Percentiles rank a stretch among this genome's conserved stretches.
Evolutionary conservation across 2,113 vertebrate genomes (phyloP).

Genomic region (Corythoichthys haematopterus): DNA sequence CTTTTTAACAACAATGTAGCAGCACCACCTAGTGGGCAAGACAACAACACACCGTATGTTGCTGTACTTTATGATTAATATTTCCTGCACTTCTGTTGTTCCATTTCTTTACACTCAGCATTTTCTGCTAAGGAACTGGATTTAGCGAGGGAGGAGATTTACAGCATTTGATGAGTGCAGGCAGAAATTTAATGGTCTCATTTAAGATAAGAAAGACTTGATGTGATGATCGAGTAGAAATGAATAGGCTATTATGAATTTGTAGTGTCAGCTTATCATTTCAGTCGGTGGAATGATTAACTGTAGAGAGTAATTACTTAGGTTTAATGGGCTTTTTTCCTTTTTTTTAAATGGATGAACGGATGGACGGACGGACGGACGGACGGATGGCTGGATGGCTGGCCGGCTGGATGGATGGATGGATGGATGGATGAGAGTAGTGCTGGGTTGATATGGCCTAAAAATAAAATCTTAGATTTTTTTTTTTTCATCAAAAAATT

Average conservation of each 20-base stretch:
- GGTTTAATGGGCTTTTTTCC: background rate
- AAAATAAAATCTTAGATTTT: no score
- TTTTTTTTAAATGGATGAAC: background rate
- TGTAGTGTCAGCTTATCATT: background rate
- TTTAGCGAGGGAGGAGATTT: background rate
- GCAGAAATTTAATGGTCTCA: conserved; percentile 8
- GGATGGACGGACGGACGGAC: no score
- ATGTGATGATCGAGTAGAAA: background rate
- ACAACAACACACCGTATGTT: background rate
- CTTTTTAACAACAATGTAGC: conserved; percentile 1
- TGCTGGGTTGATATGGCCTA: no score
- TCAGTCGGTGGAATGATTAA: background rate
- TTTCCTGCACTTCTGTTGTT: no score
- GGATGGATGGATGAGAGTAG: no score
- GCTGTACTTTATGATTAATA: no score
- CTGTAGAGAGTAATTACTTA: background rate
- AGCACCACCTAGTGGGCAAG: conserved; percentile 42
- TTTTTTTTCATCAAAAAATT: no score
- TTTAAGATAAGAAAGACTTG: conserved; percentile 5
- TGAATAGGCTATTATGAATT: background rate
- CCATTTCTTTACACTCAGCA: background rate
- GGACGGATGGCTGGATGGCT: no score
- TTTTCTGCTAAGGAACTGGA: background rate
- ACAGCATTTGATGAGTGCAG: background rate
- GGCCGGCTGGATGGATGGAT: no score